These are phyloP conservation scores for Rissa tridactyla DNA, from an alignment of 2,113 vertebrate genomes.

Conservation along the genomic window DNA sequence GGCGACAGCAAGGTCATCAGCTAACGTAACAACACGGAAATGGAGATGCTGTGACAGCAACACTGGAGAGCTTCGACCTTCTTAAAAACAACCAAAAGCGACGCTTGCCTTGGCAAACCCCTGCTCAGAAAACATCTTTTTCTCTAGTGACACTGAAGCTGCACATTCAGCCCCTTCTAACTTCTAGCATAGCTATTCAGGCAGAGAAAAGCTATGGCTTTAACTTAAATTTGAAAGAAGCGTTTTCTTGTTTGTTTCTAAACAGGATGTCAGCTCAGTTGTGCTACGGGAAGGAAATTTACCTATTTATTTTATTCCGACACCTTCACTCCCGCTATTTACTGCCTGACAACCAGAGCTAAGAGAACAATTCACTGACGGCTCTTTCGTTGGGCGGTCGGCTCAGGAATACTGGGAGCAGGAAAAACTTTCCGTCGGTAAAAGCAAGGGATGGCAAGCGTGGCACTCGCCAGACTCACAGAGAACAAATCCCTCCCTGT, in stretches of 20 bases:
- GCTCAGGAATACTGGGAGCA: not conserved
- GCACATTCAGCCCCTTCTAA: not conserved
- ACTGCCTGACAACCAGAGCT: not conserved
- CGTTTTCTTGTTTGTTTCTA: not conserved
- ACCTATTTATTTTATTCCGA: not conserved
- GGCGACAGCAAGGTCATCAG: not conserved
- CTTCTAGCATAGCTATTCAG: not conserved
- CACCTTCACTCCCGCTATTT: not conserved
- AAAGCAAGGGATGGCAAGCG: not conserved
- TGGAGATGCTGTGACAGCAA: fast-evolving
- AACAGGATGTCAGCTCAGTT: not conserved
- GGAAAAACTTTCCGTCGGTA: not conserved
- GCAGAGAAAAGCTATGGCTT: not conserved
- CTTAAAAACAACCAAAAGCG: not conserved
- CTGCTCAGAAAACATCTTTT: fast-evolving
- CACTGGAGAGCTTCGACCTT: fast-evolving
- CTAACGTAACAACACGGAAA: fast-evolving
- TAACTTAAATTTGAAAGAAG: not conserved
- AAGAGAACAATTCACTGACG: not conserved
- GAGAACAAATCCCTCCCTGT: not conserved
- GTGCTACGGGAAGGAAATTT: not conserved
- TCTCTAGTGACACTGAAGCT: too few species aligned
- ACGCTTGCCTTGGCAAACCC: not conserved
- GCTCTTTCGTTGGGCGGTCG: not conserved
- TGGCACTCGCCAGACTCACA: fast-evolving